Evolutionary conservation across 2,888 invertebrate species (phyloP).

Genomic region (Doris montereyensis): DNA sequence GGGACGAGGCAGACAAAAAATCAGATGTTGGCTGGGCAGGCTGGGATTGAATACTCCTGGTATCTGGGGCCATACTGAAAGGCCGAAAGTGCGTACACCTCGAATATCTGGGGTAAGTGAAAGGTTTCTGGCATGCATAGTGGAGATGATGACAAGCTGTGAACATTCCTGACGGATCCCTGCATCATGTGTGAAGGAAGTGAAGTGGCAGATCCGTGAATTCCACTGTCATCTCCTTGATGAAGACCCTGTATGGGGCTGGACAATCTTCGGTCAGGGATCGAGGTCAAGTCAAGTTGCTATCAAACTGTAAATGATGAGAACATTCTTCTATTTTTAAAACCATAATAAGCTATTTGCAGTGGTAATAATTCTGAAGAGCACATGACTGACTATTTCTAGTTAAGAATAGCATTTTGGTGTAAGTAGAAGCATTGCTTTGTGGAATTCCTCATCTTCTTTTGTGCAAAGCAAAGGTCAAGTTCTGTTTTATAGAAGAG

Average conservation of each 20-base stretch:
- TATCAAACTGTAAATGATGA: constrained; percentile 49
- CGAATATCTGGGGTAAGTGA: not conserved
- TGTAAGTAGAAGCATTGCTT: too few species aligned
- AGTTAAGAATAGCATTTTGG: too few species aligned
- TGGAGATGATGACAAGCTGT: constrained; percentile 41
- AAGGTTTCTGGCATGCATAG: not conserved
- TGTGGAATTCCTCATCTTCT: too few species aligned
- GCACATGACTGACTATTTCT: too few species aligned
- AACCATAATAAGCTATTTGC: not conserved
- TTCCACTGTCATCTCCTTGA: constrained; percentile 61
- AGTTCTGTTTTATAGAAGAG: too few species aligned
- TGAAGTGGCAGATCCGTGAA: constrained; percentile 56
- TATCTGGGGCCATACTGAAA: constrained; percentile 35
- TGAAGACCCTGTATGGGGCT: constrained; percentile 52
- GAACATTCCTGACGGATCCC: constrained; percentile 25
- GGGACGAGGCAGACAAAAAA: constrained; percentile 1
- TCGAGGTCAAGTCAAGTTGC: constrained; percentile 48
- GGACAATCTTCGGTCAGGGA: constrained; percentile 54
- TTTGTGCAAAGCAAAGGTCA: too few species aligned
- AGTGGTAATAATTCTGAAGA: not conserved
- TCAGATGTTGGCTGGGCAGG: constrained; percentile 30
- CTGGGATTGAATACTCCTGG: constrained; percentile 34
- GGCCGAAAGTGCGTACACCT: constrained; percentile 13
- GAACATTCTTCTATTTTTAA: not conserved
- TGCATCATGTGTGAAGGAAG: constrained; percentile 37